These are phyloP conservation scores for Perca fluviatilis DNA, from an alignment of 2,113 vertebrate species.

Conservation along the genomic window DNA sequence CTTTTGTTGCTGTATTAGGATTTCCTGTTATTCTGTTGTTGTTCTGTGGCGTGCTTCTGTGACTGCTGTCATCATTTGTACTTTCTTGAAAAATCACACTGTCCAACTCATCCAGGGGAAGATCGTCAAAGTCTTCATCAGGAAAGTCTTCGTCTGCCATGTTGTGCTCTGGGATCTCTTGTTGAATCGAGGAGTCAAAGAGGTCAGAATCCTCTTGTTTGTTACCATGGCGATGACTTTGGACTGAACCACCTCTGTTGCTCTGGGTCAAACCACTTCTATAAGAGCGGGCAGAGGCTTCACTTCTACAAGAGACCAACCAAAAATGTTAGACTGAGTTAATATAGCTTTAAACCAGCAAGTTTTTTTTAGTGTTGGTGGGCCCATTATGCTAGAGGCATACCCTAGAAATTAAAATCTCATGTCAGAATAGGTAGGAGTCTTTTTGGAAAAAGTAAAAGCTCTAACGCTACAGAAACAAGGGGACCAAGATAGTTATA, in stretches of 20 bases:
- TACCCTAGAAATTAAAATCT: background rate
- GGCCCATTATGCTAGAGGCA: background rate
- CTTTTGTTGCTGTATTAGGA: slow-evolving; percentile 12
- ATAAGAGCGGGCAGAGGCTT: slow-evolving; percentile 3
- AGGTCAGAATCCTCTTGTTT: slow-evolving; percentile 23
- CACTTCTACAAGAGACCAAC: slow-evolving; percentile 55
- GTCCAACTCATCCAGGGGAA: slow-evolving; percentile 88
- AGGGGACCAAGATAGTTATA: background rate
- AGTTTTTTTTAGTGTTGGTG: background rate
- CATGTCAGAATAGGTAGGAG: background rate
- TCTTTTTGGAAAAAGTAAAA: background rate
- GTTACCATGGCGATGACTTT: background rate
- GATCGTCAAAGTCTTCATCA: slow-evolving; percentile 87
- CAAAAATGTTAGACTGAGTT: background rate
- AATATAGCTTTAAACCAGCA: slow-evolving; percentile 11
- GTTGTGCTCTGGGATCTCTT: slow-evolving; percentile 28
- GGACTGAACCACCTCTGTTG: slow-evolving; percentile 36
- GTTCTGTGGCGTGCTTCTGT: slow-evolving; percentile 21
- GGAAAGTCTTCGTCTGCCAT: slow-evolving; percentile 66
- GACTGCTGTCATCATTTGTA: slow-evolving; percentile 42
- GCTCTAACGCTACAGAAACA: background rate
- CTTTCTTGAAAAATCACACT: slow-evolving; percentile 82
- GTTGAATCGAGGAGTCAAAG: slow-evolving; percentile 22
- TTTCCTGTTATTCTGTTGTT: slow-evolving; percentile 28
- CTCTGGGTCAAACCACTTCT: slow-evolving; percentile 33